Base-by-base conservation (phyloP, 2,888 invertebrate species). In the Cephonodes hylas region DNA sequence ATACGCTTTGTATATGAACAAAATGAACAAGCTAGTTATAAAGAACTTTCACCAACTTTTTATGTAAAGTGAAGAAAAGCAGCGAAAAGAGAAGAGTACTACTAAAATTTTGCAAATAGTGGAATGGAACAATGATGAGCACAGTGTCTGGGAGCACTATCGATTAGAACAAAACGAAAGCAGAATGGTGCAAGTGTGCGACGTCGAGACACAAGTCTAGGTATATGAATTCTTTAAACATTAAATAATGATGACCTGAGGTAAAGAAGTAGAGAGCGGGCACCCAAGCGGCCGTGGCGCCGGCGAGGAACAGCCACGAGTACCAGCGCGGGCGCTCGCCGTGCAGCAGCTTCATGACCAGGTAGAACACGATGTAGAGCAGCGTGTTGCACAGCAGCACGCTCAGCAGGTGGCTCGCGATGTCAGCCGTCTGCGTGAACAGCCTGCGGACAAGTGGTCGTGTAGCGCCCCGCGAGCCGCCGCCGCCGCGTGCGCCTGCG, bases 361-460 rank as follows among this genome's bases (percentile, higher is more conserved):
- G 95, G 88, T 98, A 98, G 89, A 96, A 97, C 69, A 94, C 85
- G 73, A 96, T 95, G 88, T 98, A 96, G 67, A 97, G 88, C 71
- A 97, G 90, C 68, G 97, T 94, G 89, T 98, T 98, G 62, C 95
- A 93, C 92, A 98, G 96, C 81, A 98, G 95, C 74, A 98, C 94
- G 62, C 94, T 92, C 69, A 98, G 93, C 65, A 98, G 92, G 85
- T 96, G 97, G 13, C 95, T 94, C 42, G 97, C 96, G 88, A 98
- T 97, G 89, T 97, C 96, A 70, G 91, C 89, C 64, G 93, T 88
- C 74, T 95, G 95, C 63, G 89, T 86, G 72, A 90, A 86, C 64
- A 96, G 77, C 58, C 95, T 89, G 82, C 25, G 20, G 56, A 15
- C 15, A 45, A 3, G 57, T 15, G n/a, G n/a, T n/a, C n/a, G n/a